Evolutionary conservation across 2,113 vertebrate genomes (phyloP), one percentile per base, ranked within the genome.

Genomic region (Amia ocellicauda): DNA sequence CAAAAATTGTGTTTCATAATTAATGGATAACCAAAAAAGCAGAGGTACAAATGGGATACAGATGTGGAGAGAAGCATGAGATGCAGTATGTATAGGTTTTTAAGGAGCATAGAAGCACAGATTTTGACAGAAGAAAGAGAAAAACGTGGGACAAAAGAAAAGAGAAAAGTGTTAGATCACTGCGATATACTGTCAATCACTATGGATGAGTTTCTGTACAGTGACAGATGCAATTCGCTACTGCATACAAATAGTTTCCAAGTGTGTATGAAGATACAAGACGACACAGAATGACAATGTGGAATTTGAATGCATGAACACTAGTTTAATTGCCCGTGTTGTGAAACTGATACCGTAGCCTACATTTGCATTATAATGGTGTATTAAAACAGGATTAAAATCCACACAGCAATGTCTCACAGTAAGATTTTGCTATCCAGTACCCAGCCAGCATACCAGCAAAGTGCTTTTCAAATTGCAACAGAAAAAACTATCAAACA

Each of bases 321-420:
- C 26, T 36, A n/a, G 24, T 31, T 19, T n/a, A 47, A 19, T 47
- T 5, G 45, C 41, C 7, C 40, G 24, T 42, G 40, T 40, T 26
- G 36, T 22, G 58, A 27, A 54, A 45, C 64, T 58, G 53, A 58
- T n/a, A 29, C n/a, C 5, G 36, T 62, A 41, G 31, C 40, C 36
- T 29, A 62, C 57, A 73, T 84, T 83, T 78, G 60, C 80, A 85
- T 78, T 63, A 54, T 67, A 81, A 83, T 67, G n/a, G 69, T 62
- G 66, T 61, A 49, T 58, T 74, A 60, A 67, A 13, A 29, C 60
- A 70, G 55, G 58, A 58, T 60, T 75, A 80, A 42, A 76, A 68
- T 63, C 73, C 65, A 73, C 13, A 53, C 5, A 53, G 73, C 41
- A 50, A 28, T 5, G 29, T 56, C 43, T 50, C 41, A 64, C 65